These are phyloP conservation scores for Syngnathoides biaculeatus DNA, from an alignment of 2,113 vertebrate species.

Conservation along the genomic window DNA sequence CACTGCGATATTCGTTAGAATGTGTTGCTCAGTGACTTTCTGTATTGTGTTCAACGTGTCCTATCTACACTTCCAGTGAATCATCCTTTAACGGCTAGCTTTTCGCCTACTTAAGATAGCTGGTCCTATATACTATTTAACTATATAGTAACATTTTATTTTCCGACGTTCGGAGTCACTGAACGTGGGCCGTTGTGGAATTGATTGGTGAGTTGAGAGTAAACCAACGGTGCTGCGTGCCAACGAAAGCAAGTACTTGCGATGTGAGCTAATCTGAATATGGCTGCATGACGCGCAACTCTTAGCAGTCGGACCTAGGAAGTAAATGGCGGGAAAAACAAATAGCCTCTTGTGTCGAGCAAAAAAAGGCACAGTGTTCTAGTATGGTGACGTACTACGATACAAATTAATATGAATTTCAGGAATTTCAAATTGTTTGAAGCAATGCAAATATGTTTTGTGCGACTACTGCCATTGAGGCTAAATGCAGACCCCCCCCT, in stretches of 20 bases:
- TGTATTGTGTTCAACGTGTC: background rate
- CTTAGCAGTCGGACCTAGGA: background rate
- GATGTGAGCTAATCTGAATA: background rate
- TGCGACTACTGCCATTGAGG: no score
- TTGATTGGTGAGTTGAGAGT: background rate
- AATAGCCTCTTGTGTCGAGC: background rate
- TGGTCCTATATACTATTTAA: no score
- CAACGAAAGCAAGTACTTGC: background rate
- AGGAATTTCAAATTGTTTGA: background rate
- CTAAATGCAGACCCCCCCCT: no score
- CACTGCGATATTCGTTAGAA: background rate
- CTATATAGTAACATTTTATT: no score
- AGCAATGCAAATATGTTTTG: background rate
- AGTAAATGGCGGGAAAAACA: slow-evolving; percentile 14
- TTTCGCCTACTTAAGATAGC: background rate
- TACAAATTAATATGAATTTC: no score
- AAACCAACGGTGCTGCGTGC: background rate
- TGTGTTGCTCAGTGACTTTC: background rate
- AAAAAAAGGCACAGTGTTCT: background rate
- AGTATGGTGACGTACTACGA: background rate
- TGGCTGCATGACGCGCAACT: background rate
- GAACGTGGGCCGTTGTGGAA: background rate
- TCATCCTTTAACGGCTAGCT: background rate
- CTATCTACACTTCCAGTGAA: background rate
- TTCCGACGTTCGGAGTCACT: background rate